Evolutionary conservation across 2,888 invertebrate species (phyloP).

Genomic region (Salpingus planirostris): DNA sequence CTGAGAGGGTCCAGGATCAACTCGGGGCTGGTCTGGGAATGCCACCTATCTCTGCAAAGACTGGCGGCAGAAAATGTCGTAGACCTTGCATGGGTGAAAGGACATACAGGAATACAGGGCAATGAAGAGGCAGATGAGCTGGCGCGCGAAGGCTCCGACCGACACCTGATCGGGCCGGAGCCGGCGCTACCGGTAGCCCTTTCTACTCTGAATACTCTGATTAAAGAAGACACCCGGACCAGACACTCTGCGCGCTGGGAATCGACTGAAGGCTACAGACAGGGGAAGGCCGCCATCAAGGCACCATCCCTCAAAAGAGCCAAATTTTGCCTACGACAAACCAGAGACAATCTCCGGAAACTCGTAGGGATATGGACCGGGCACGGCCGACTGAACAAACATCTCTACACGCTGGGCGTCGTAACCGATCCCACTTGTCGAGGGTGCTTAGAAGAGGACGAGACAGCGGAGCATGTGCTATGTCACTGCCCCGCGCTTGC

Average conservation of each 20-base stretch:
- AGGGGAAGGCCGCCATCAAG: neutral
- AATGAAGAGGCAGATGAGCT: constrained; percentile 1
- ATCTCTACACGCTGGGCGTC: neutral
- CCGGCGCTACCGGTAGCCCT: neutral
- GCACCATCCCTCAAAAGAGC: neutral
- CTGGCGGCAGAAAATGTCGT: neutral
- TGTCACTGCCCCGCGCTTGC: neutral
- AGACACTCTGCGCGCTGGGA: neutral
- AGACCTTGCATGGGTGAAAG: neutral
- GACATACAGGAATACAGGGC: neutral
- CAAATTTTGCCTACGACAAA: neutral
- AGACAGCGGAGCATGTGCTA: neutral
- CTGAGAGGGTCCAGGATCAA: neutral
- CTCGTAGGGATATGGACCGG: neutral
- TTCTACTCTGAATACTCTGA: too few relatives aligned
- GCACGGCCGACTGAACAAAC: neutral
- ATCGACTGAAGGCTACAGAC: neutral
- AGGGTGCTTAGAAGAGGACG: neutral
- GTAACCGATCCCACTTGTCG: neutral
- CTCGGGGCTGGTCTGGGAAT: neutral
- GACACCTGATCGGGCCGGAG: neutral
- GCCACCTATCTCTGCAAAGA: neutral
- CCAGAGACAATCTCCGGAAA: neutral
- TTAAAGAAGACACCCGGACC: neutral
- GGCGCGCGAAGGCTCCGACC: neutral